phyloP scores from a whole-genome alignment of 2,113 vertebrate genomes.

The Xiphophorus hellerii region DNA sequence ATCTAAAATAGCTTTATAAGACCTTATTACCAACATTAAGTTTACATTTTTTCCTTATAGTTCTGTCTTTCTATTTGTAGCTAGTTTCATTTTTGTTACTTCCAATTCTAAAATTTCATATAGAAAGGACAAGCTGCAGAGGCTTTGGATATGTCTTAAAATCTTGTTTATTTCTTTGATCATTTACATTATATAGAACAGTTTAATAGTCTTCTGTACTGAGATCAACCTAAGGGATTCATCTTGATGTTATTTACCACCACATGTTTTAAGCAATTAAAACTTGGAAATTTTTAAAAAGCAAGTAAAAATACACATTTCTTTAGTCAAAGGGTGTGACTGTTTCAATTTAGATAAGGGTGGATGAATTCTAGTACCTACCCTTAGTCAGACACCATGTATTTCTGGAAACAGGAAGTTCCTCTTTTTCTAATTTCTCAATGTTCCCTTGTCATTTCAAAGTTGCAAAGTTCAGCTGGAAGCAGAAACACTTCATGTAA shows the following conservation, averaged over 20 bases:
- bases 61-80: neutral
- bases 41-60: neutral
- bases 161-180: neutral
- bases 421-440: constrained; percentile 15
- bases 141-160: neutral
- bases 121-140: neutral
- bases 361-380: neutral
- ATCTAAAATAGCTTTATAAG: neutral
- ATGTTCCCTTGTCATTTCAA: neutral
- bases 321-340: neutral
- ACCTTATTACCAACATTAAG: neutral
- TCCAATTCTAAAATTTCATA: neutral
- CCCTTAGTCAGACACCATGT: constrained; percentile 2
- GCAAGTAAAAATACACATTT: neutral
- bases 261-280: neutral
- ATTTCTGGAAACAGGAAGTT: constrained; percentile 13
- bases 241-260: neutral
- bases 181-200: neutral
- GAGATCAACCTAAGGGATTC: neutral
- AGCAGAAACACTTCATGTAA: no score
- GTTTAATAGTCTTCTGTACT: no score
- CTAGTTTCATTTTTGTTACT: neutral
- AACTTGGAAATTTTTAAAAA: neutral
- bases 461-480: no score
- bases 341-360: neutral